Base-by-base conservation (phyloP, 2,888 invertebrate species). In the Epinotia ramella region DNA sequence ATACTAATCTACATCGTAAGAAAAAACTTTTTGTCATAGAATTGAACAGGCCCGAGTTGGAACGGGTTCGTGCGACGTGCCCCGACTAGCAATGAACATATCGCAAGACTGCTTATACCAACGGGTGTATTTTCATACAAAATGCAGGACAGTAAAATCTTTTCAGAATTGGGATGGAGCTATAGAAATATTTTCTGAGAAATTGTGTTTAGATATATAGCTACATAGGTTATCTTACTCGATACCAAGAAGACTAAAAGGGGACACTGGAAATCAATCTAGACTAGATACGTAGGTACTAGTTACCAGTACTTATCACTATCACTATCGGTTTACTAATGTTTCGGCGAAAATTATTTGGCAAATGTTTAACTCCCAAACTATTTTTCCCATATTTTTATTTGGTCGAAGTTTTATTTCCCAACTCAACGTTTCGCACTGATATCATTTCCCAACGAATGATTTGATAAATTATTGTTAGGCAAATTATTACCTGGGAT, bases 21-120 rank as follows among this genome's bases (percentile, higher is more conserved):
- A 33, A 70, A 76, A 67, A 67, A 71, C 66, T 72, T 72, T 75
- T 67, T 67, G 76, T 72, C 67, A 72, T 72, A 76, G 56, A 76
- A 76, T 76, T 76, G 57, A 76, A 67, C 71, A 60, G 65, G 56
- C 70, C 63, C 6, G 65, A 72, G 56, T 66, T 28, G 62, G 71
- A 46, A 56, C 53, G 70, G 66, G 63, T 68, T 56, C 56, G 64
- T 18, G n/a, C 18, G 4, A 76, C 76, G 76, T 76, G 76, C 46
- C 40, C 11, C 7, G 72, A 71, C 56, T 76, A 9, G 20, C 18
- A 46, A 76, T 59, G 68, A 24, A 53, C 24, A 46, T 16, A 24
- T 24, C 7, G 24, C n/a, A n/a, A 24, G 20, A 33, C 60, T 71
- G 12, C 11, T 33, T 62, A 20, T 63, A 53, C 18, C 40, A 33